Base-by-base conservation (phyloP, 2,113 vertebrate species). In the Heterotis niloticus region DNA sequence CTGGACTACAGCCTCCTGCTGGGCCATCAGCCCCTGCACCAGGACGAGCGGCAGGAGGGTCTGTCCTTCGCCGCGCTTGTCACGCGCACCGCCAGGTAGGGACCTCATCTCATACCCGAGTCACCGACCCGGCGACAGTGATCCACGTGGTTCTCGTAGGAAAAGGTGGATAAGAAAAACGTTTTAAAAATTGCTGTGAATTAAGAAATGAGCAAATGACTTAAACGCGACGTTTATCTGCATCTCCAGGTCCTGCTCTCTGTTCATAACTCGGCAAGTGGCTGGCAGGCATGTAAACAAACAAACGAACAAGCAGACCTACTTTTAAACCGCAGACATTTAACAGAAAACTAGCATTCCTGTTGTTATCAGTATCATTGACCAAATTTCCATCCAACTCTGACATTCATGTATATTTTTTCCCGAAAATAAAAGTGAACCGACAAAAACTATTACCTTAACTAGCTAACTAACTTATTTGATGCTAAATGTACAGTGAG, bases 1-100 rank as follows among this genome's bases (percentile, higher is more conserved):
- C 78, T 96, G 83, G 96, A 97, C 82, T 97, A 97, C 85, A 97
- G 96, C 72, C 87, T 97, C 17, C 91, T 97, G 60, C 76, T 96
- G 79, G 95, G 93, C 64, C 86, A 93, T 44, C 95, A 96, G 86
- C 87, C 82, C 0, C 84, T 96, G 59, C 94, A 94, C 0, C 80
- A 86, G 0, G 95, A 96, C 0, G 95, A 96, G 73, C 88, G 82
- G 64, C 79, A 82, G 44, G 86, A 82, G 17, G 83, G 82, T 13
- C 88, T 86, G 29, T 93, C 92, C 17, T 89, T 95, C 1, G 87
- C 89, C 5, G 85, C 87, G 1, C 82, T 94, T 76, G 86, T 96
- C 81, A 88, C 91, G 80, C 91, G 90, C 65, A 87, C 91, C 12
- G 90, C 91, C 79, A 91, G 86, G 96, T 97, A 74, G 84, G 92